phyloP scores from a whole-genome alignment of 2,888 invertebrate species.

The Anthophora plumipes region DNA sequence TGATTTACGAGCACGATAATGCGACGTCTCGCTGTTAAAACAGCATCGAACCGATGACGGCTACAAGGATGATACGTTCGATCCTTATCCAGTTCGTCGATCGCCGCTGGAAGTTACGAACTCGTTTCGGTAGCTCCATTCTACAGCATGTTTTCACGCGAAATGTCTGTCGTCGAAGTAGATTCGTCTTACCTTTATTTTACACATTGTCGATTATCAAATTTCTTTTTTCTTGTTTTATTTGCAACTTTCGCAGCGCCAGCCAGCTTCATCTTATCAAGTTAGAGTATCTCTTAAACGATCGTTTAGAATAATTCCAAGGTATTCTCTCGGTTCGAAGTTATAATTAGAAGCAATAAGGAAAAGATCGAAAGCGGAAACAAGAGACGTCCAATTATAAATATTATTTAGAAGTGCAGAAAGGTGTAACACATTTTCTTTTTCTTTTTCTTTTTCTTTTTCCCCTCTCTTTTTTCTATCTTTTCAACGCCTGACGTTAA shows the following conservation, averaged over 20 bases:
- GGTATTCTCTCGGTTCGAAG: background rate
- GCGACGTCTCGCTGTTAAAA: constrained; percentile 17
- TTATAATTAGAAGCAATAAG: background rate
- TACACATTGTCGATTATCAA: background rate
- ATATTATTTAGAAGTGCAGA: too few species aligned
- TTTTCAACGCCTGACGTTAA: too few species aligned
- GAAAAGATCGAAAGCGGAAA: too few species aligned
- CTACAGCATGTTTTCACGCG: background rate
- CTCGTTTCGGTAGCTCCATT: constrained; percentile 11
- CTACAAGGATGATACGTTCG: constrained; percentile 14
- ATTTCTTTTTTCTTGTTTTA: background rate
- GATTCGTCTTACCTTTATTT: background rate
- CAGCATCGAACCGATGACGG: background rate
- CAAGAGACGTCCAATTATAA: too few species aligned
- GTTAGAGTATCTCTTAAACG: background rate
- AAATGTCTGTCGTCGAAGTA: background rate
- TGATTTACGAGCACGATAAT: constrained; percentile 33
- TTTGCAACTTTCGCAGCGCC: background rate
- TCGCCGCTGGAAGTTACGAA: constrained; percentile 9
- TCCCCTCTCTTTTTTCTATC: too few species aligned
- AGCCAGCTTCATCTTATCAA: background rate
- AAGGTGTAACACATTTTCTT: too few species aligned
- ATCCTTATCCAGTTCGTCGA: constrained; percentile 36
- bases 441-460: too few species aligned
- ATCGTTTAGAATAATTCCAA: background rate